Conservation (phyloP, 2,113 vertebrate species). For the Datnioides undecimradiatus region DNA sequence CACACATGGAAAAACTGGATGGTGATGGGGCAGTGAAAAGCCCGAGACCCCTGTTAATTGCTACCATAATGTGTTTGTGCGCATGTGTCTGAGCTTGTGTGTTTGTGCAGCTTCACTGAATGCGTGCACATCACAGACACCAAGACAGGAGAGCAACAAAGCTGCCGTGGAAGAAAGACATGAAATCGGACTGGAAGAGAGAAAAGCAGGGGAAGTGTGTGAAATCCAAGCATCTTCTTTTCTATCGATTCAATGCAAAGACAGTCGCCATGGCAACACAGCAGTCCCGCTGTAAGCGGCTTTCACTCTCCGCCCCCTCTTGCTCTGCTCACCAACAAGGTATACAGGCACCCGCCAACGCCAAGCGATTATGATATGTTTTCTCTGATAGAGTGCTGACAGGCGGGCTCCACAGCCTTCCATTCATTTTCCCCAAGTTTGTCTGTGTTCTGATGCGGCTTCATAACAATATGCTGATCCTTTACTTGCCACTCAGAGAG, state of each 20-base stretch:
- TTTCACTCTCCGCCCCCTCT: slow-evolving; percentile 77
- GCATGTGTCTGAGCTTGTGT: background rate
- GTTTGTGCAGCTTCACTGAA: background rate
- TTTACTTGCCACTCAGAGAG: background rate
- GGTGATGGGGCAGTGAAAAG: background rate
- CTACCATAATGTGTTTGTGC: background rate
- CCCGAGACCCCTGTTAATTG: background rate
- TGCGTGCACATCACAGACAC: background rate
- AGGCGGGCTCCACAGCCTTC: background rate
- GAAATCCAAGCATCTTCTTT: slow-evolving; percentile 68
- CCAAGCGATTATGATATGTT: slow-evolving; percentile 49
- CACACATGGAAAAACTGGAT: background rate
- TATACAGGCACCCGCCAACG: slow-evolving; percentile 46
- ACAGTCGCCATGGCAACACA: slow-evolving; percentile 86
- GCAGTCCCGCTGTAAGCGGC: slow-evolving; percentile 76
- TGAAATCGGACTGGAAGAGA: slow-evolving; percentile 26
- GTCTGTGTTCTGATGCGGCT: background rate
- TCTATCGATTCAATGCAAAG: slow-evolving; percentile 83
- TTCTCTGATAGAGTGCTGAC: slow-evolving; percentile 37
- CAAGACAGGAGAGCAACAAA: slow-evolving; percentile 4
- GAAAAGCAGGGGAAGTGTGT: slow-evolving; percentile 33
- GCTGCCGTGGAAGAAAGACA: slow-evolving; percentile 18
- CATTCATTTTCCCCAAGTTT: background rate
- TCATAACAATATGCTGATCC: background rate
- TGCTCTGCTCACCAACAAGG: slow-evolving; percentile 67